A percentile compares a stretch with the other conserved stretches of the same genome.
These are phyloP conservation scores for Desoria tigrina DNA, from an alignment of 2,888 invertebrate genomes.

Conservation along the genomic window DNA sequence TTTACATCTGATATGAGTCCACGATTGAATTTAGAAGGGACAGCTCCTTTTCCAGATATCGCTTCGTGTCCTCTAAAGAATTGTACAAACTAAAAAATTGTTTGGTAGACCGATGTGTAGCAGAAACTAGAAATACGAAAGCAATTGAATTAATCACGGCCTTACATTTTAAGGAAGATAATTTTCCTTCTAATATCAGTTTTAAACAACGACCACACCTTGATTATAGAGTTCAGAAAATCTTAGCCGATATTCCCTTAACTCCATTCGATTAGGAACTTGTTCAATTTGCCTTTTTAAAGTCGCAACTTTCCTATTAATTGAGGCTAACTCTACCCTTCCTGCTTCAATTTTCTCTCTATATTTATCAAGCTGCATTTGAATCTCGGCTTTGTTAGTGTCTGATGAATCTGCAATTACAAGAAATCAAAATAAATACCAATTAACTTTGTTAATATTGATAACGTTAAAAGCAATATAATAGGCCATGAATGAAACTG, in stretches of 20 bases:
- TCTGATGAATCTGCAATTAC: slow-evolving; percentile 47
- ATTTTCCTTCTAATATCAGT: too few relatives aligned
- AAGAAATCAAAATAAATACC: slow-evolving; percentile 18
- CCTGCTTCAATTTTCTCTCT: slow-evolving; percentile 64
- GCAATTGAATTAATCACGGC: background rate
- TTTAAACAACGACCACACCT: slow-evolving; percentile 60
- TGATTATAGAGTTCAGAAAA: slow-evolving; percentile 95
- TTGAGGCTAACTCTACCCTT: slow-evolving; percentile 72
- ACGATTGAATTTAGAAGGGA: slow-evolving; percentile 83
- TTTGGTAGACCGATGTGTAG: slow-evolving; percentile 94
- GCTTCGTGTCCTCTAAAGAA: slow-evolving; percentile 88
- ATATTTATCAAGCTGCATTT: slow-evolving; percentile 62
- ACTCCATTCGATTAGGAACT: slow-evolving; percentile 86
- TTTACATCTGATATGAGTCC: slow-evolving; percentile 82
- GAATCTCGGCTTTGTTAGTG: slow-evolving; percentile 41
- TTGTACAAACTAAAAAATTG: slow-evolving; percentile 96
- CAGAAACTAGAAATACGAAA: slow-evolving; percentile 70
- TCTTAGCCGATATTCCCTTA: slow-evolving; percentile 91
- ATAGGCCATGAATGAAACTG: too few relatives aligned
- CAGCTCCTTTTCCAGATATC: slow-evolving; percentile 89
- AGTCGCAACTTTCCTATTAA: slow-evolving; percentile 75
- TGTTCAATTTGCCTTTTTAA: slow-evolving; percentile 87
- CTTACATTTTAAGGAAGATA: too few relatives aligned
- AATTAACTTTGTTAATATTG: background rate
- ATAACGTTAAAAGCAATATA: background rate